Evolutionary conservation across 2,113 vertebrate genomes (phyloP).

Genomic region (Garra rufa): DNA sequence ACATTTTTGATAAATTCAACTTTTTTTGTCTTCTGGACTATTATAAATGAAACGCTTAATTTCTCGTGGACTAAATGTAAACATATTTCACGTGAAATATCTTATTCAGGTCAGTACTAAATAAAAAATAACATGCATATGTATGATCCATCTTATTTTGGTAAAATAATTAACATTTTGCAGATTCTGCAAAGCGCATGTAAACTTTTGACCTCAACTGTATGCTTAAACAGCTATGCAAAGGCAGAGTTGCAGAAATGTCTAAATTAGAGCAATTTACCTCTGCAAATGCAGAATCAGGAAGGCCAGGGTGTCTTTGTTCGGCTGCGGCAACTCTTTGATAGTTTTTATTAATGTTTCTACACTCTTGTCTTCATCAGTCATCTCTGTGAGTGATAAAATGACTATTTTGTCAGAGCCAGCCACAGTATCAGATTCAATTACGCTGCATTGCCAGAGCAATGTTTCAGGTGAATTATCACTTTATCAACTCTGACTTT

Average conservation of each 20-base stretch:
- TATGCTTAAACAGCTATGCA: background rate
- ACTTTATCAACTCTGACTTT: background rate
- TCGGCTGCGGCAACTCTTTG: constrained; percentile 77
- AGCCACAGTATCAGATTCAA: constrained; percentile 17
- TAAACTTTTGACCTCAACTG: too few species aligned
- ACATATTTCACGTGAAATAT: too few species aligned
- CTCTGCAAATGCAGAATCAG: constrained; percentile 80
- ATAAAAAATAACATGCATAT: too few species aligned
- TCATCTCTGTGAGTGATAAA: constrained; percentile 70
- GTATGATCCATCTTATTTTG: too few species aligned
- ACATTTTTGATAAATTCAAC: too few species aligned
- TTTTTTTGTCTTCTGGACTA: too few species aligned
- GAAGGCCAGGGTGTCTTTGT: constrained; percentile 85
- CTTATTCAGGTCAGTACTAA: too few species aligned
- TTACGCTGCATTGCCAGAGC: background rate
- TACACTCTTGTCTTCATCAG: constrained; percentile 65
- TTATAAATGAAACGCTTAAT: too few species aligned
- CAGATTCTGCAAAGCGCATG: too few species aligned
- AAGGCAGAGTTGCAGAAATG: background rate
- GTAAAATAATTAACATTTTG: too few species aligned
- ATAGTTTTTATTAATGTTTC: constrained; percentile 72
- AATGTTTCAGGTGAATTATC: background rate
- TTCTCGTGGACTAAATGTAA: too few species aligned
- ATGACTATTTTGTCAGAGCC: background rate
- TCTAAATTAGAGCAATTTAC: constrained; percentile 59